Evolutionary conservation across 2,888 invertebrate species (phyloP), one percentile per base, ranked within the genome.

Genomic region (Andrena dorsata): DNA sequence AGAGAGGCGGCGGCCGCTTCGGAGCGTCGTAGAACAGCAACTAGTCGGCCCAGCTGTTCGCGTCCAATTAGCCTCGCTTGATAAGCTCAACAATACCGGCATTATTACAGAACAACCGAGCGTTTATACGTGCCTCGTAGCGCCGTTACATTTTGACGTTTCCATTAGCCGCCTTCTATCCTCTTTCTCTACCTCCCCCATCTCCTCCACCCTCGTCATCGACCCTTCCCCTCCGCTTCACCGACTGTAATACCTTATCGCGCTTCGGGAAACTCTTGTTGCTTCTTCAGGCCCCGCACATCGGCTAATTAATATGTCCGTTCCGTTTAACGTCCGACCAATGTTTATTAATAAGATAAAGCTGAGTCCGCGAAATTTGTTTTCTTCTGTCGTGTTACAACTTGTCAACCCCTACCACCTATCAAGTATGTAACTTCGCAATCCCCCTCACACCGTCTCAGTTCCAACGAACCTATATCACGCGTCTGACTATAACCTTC

Each of bases 61-160:
- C 90, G 89, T 93, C 91, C 93, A 93, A 93, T 93, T 93, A 93
- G 93, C 92, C 90, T 92, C 92, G 90, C 92, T 93, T 93, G 92
- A 93, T 93, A 93, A 93, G 92, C 93, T 93, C 91, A 92, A 93
- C 93, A 93, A 93, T 93, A 92, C 92, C 92, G 88, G 90, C 91
- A 91, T 93, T 93, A 93, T 93, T 92, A 90, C 90, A 89, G 91
- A 91, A 91, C 90, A 93, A 92, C 89, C 88, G 87, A 83, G 85
- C 87, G 85, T 88, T 90, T 90, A 90, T 90, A 86, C 87, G 82
- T 85, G 88, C 89, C 80, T 82, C 85, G 86, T 86, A 88, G 89
- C 87, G 86, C 88, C 90, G 90, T 89, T 90, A 87, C 90, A 88
- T 91, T 91, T 91, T 90, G 89, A 92, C 90, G 83, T 84, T 89